Base-by-base conservation (phyloP, 2,888 invertebrate genomes). In the Cryptus viduatorius region DNA sequence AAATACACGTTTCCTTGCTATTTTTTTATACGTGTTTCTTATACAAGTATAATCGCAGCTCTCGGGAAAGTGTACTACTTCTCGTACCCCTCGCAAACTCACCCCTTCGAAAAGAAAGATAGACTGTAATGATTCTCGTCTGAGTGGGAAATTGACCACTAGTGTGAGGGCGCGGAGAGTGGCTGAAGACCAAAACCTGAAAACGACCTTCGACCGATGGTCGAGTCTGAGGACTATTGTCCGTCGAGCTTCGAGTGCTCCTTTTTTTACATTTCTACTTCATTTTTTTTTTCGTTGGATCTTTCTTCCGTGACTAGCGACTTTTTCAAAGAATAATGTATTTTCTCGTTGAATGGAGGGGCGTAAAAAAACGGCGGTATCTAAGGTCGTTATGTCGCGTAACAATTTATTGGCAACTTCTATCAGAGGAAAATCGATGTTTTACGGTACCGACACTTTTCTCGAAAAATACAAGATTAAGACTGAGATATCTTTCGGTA, bases 81-180 rank as follows among this genome's bases (percentile, higher is more conserved):
- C 37, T 73, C 67, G 29, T 24, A 64, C 46, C 73, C 46, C 37
- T n/a, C 59, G n/a, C 7, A 10, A 19, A 48, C 24, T 59, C 19
- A n/a, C n/a, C 56, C 75, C 59, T 48, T 61, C 59, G 31, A 65
- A 71, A 65, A 65, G 44, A 75, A 69, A 64, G 87, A 90, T 90
- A 90, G 91, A 89, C 91, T 46, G 24, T 92, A 93, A 92, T 92
- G 92, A 92, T 92, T 92, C 90, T 71, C 87, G 92, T 93, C 93
- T 93, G 93, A 93, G 93, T 92, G 92, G 93, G 89, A 93, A 93
- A 93, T 93, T 93, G 93, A 93, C 92, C 92, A 91, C 90, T 61
- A 64, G 53, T 12, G 50, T 12, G 76, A 87, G 86, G 79, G 82
- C 79, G 83, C 44, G 61, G 78, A 56, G 65, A 68, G 69, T 75